A percentile compares a stretch with the other conserved stretches of the same genome.
Evolutionary conservation across 2,888 invertebrate species (phyloP).

Genomic region (Sminthurides aquaticus): DNA sequence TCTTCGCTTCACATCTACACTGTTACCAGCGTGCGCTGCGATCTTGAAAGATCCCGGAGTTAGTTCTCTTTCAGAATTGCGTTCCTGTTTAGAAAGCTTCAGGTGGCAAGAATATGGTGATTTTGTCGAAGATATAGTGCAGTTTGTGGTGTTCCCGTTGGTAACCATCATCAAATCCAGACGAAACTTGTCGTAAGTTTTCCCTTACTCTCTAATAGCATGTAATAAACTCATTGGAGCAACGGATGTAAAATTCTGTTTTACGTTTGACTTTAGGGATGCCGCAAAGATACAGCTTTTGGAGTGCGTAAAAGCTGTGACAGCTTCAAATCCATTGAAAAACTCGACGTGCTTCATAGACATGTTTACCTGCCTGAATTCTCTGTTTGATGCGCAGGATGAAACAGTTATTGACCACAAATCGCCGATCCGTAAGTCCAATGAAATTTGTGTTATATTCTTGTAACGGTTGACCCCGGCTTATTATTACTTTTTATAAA

Average conservation of each 20-base stretch:
- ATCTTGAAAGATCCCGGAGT: background rate
- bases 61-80: background rate
- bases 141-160: background rate
- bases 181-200: background rate
- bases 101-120: background rate
- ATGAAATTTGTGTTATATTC: no score
- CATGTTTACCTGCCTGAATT: background rate
- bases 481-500: background rate
- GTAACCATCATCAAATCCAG: background rate
- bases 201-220: no score
- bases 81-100: background rate
- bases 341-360: background rate
- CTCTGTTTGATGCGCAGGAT: background rate
- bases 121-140: background rate
- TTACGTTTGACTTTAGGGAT: background rate
- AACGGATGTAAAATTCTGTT: no score
- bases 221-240: no score
- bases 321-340: background rate
- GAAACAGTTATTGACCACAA: no score
- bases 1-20: background rate
- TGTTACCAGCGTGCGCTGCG: background rate
- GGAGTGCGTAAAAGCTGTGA: background rate
- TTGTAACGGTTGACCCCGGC: no score
- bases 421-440: no score
- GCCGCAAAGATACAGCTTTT: background rate